Evolutionary conservation across 2,797 vertebrate species (phyloP), one percentile per base, ranked within the genome.

Genomic region (Centropyge bicolor): DNA sequence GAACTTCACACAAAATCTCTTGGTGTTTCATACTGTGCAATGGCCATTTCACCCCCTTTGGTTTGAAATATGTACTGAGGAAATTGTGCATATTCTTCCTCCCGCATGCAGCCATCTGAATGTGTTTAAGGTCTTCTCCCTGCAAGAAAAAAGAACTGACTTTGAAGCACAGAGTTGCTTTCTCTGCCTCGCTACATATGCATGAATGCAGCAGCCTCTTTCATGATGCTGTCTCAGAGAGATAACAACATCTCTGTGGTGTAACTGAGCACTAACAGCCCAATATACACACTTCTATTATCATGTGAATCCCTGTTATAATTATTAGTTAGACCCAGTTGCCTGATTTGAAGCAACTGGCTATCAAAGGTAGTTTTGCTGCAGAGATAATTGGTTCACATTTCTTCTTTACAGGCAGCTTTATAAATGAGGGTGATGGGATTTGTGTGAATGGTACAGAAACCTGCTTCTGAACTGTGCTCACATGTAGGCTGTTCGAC

Each of bases 381-480:
- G 70, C 73, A 46, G 31, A 73, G 76, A 66, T 77, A 87, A 78
- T 54, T 73, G 69, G 64, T 70, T 83, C 74, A 20, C 20, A 59
- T 68, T 85, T 78, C n/a, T 12, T 31, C 27, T 56, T 40, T 8
- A 19, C 36, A 65, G 56, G 31, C 75, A 27, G 49, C 70, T 83
- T 67, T 72, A 55, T 78, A 71, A 87, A 88, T 73, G 70, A 87
- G 74, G 77, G 41, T 67, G 31, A 45, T 27, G 10, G 40, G 82
- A 70, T 66, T 49, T 68, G 43, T 75, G 66, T 64, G 67, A 88
- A 67, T 78, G 56, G 49, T 78, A 49, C 67, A 36, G 70, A 84
- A 83, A 86, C 87, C 89, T 81, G 70, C 8, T 3, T 77, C 49
- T 92, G 84, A 92, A 92, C 86, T 81, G 89, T 82, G 49, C 27